Evolutionary conservation across 2,797 vertebrate genomes (phyloP).

Genomic region (Nyctalus aviator): DNA sequence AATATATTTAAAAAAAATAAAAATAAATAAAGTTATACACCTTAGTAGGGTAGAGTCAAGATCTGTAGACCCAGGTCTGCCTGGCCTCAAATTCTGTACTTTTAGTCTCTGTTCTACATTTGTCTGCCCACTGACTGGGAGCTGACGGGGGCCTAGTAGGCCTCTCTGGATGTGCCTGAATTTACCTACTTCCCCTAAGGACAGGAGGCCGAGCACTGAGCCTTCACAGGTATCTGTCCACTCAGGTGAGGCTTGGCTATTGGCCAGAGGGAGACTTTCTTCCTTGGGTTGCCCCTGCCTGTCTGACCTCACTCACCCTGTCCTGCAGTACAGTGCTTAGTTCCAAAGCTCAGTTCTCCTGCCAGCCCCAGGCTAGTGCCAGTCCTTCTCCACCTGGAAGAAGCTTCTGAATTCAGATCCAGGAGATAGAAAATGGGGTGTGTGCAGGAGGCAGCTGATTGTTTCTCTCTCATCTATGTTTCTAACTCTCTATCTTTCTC

Average conservation of each 20-base stretch:
- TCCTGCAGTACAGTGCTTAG: slow-evolving; percentile 65
- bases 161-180: not conserved
- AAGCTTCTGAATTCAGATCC: slow-evolving; percentile 29
- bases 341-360: slow-evolving; percentile 50
- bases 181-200: not conserved
- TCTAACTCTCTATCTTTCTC: too few species aligned
- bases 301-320: not conserved
- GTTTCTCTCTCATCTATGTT: too few species aligned
- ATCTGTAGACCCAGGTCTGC: too few species aligned
- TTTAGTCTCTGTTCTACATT: not conserved
- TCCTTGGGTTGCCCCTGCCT: not conserved
- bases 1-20: too few species aligned
- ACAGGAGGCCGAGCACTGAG: not conserved
- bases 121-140: not conserved
- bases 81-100: not conserved
- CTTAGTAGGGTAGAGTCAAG: not conserved
- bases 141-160: not conserved
- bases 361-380: slow-evolving; percentile 35
- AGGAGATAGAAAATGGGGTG: not conserved
- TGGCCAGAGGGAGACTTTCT: not conserved
- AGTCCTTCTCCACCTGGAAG: not conserved
- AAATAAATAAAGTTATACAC: not conserved
- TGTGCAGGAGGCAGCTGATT: too few species aligned
- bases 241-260: not conserved
- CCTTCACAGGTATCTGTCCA: not conserved